Base-by-base conservation (phyloP, 2,113 vertebrate genomes). In the Corvus cornix region DNA sequence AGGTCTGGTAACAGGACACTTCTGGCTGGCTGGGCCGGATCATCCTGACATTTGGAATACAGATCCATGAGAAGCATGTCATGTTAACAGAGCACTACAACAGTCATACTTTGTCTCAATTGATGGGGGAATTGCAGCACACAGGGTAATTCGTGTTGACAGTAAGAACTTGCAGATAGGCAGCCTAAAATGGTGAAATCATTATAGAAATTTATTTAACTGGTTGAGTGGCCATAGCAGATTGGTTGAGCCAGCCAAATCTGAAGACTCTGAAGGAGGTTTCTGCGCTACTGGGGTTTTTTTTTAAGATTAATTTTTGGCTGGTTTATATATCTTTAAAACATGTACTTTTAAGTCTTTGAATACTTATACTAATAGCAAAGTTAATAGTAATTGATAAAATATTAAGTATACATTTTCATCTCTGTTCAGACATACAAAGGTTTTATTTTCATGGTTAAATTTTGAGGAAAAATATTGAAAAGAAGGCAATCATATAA, bases 131-230 rank as follows among this genome's bases (percentile, higher is more conserved):
- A 73, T 62, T 84, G 78, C 86, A 92, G 94, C 87, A 31, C 51
- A 21, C 74, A 63, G 84, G 26, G 89, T 93, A 74, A 96, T 95
- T 90, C 24, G 4, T 94, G 91, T 69, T 95, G 96, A 93, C 95
- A 96, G 90, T 69, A 77, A 94, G 92, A 94, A 97, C 90, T 96
- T 93, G 94, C 69, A 96, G 90, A 97, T 94, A 84, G 93, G 84
- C 94, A 90, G 87, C 66, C 78, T 75, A 56, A 96, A 96, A 93
- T 75, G 87, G 94, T 83, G 74, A 95, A 94, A 89, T 94, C 92
- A 92, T 97, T 95, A 96, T 21, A 96, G 94, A 95, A 95, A 95
- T 97, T 70, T 87, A 43, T 91, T 92, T 92, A 96, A 92, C 76
- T 90, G 89, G 86, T 88, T 92, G 84, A 96, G 72, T 52, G 74